Conservation (phyloP, 2,113 vertebrate genomes). For the Tyrannus savana region DNA sequence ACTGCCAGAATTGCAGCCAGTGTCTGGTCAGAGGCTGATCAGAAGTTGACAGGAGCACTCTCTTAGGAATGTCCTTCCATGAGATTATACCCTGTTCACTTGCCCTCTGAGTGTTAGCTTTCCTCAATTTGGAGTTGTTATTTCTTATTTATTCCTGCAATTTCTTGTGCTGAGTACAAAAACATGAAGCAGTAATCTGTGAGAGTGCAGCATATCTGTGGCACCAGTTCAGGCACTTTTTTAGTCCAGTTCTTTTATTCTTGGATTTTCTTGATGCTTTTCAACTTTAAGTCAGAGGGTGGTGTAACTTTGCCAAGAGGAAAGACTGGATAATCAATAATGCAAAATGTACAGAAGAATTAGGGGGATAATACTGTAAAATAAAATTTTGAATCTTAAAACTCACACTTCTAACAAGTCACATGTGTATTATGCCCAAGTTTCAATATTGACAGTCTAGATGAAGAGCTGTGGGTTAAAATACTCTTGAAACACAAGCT, state of each 20-base stretch:
- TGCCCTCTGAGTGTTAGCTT: background rate
- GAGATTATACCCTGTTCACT: background rate
- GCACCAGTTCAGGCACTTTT: background rate
- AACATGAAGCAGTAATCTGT: background rate
- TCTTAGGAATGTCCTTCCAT: background rate
- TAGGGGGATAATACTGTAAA: background rate
- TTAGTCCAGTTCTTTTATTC: background rate
- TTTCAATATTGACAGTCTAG: background rate
- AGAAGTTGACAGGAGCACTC: background rate
- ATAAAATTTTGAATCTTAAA: background rate
- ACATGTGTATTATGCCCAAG: background rate
- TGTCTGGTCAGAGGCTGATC: background rate
- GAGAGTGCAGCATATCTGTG: background rate
- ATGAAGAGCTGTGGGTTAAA: background rate
- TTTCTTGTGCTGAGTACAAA: background rate
- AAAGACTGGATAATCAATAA: background rate
- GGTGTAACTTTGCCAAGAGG: background rate
- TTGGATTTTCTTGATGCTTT: background rate
- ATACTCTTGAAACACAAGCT: background rate
- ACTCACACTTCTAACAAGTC: background rate
- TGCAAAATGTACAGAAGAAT: background rate
- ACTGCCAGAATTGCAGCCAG: background rate
- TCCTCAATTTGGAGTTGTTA: background rate
- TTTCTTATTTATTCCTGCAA: background rate
- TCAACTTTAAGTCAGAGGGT: background rate